Percentiles rank a stretch among this genome's conserved stretches.
Evolutionary conservation across 1,140 invertebrate genomes (phyloP).

Genomic region (Lepidurus arcticus): DNA sequence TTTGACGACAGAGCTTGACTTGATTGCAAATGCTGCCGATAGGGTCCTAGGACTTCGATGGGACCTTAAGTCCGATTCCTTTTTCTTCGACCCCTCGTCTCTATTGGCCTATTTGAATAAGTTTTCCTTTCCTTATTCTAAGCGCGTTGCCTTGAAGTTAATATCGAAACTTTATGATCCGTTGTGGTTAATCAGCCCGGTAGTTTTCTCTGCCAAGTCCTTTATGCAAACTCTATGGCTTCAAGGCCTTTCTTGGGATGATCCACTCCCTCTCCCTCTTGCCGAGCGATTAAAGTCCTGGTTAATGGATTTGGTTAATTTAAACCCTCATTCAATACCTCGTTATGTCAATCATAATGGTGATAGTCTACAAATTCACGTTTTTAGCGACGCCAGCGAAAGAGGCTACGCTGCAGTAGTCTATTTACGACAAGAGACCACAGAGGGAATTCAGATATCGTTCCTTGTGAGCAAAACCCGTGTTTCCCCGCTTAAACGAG

Average conservation of each 20-base stretch:
- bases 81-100: background rate
- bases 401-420: background rate
- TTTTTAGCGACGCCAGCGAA: slow-evolving; percentile 1
- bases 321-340: background rate
- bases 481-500: background rate
- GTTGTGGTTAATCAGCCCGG: slow-evolving; percentile 35
- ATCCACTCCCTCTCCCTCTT: slow-evolving; percentile 15
- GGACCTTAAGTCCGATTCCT: background rate
- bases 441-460: background rate
- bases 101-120: background rate
- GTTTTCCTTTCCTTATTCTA: background rate
- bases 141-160: slow-evolving; percentile 8
- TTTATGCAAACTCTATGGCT: slow-evolving; percentile 35
- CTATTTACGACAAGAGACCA: background rate
- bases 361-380: background rate
- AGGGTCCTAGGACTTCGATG: background rate
- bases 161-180: slow-evolving; percentile 36
- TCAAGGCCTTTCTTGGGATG: slow-evolving; percentile 33
- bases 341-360: background rate
- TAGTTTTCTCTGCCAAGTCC: slow-evolving; percentile 34
- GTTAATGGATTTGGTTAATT: background rate
- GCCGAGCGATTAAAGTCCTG: background rate
- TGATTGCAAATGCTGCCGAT: background rate
- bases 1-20: background rate
- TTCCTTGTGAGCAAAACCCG: background rate